These are phyloP conservation scores for Mylabris sibirica DNA, from an alignment of 2,888 invertebrate genomes.

Conservation along the genomic window DNA sequence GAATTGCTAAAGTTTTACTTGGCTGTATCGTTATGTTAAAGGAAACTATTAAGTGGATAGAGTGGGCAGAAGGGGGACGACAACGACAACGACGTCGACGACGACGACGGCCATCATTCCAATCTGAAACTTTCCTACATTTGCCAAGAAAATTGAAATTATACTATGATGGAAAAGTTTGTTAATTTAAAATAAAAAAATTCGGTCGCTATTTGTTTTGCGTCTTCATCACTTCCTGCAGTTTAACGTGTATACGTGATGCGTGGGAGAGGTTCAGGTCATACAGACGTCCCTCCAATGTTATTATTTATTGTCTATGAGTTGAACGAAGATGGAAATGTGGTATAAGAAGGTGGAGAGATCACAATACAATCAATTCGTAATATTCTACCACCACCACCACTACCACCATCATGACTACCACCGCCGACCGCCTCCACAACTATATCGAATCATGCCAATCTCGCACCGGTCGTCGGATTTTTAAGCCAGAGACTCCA, in stretches of 20 bases:
- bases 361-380: slow-evolving; percentile 4
- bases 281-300: slow-evolving; percentile 27
- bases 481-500: slow-evolving; percentile 58
- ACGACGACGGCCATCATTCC: slow-evolving; percentile 10
- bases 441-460: slow-evolving; percentile 56
- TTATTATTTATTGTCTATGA: slow-evolving; percentile 41
- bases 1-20: slow-evolving; percentile 58
- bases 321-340: slow-evolving; percentile 36
- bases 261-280: slow-evolving; percentile 32
- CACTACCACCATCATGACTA: slow-evolving; percentile 11
- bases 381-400: slow-evolving; percentile 25
- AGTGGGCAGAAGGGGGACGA: slow-evolving; percentile 23
- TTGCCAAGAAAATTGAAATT: background rate
- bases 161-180: background rate
- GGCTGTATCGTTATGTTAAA: slow-evolving; percentile 48
- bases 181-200: slow-evolving; percentile 18
- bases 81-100: background rate
- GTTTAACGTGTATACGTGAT: slow-evolving; percentile 7
- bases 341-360: slow-evolving; percentile 30
- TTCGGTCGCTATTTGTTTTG: slow-evolving; percentile 1
- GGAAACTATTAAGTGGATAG: slow-evolving; percentile 45
- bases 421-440: slow-evolving; percentile 22
- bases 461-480: slow-evolving; percentile 53
- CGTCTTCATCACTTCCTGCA: slow-evolving; percentile 4
- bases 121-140: background rate